Percentiles rank a stretch among this genome's conserved stretches.
These are phyloP conservation scores for Tipula confusa DNA, from an alignment of 2,888 invertebrate genomes.

Conservation along the genomic window DNA sequence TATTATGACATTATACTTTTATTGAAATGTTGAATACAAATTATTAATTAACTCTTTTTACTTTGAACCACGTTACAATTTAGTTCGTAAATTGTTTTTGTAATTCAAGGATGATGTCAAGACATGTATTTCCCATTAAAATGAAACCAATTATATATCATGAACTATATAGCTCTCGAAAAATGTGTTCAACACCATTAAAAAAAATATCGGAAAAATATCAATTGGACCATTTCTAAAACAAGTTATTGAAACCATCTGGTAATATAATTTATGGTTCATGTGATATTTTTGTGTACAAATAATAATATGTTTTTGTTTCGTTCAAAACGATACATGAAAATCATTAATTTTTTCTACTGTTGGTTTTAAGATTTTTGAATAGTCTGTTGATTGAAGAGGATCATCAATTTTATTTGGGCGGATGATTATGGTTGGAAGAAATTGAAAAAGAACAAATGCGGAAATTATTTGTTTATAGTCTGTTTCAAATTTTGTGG, in stretches of 20 bases:
- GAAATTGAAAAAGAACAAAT: neutral
- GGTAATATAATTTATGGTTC: neutral
- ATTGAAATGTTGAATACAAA: no score
- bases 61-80: neutral
- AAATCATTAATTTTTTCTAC: neutral
- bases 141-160: neutral
- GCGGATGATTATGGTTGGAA: neutral
- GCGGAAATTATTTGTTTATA: neutral
- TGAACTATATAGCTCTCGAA: neutral
- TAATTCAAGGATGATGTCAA: neutral
- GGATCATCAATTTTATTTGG: conserved; percentile 12
- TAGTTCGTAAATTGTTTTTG: neutral
- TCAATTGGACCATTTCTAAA: neutral
- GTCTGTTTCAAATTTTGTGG: neutral
- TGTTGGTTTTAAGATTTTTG: conserved; percentile 6
- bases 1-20: no score
- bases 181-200: neutral
- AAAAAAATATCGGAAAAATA: neutral
- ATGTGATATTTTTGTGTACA: conserved; percentile 17
- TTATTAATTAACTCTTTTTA: neutral
- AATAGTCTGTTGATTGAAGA: conserved; percentile 20
- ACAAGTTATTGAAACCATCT: conserved; percentile 3
- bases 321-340: neutral
- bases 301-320: neutral
- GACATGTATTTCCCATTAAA: neutral